Conservation (phyloP, 2,888 invertebrate species). For the Drosophila borborema region DNA sequence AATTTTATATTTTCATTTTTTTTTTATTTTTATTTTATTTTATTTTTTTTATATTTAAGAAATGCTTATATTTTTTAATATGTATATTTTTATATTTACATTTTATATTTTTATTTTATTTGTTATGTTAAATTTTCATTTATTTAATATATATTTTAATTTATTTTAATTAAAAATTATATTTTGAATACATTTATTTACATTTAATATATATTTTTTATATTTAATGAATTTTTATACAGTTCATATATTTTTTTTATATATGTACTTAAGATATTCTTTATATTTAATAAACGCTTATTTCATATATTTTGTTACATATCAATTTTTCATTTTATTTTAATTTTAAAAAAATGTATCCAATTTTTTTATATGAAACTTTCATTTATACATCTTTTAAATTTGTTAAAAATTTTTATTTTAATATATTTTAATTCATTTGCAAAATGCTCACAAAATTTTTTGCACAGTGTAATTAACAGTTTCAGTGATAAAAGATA, state of each 20-base stretch:
- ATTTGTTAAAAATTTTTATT: background rate
- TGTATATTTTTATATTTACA: no score
- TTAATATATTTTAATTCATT: background rate
- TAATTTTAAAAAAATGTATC: background rate
- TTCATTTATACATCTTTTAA: background rate
- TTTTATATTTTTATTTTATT: no score
- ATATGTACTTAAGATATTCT: background rate
- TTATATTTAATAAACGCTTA: background rate
- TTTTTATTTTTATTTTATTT: no score
- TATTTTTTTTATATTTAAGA: no score
- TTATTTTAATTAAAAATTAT: no score
- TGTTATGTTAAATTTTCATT: no score
- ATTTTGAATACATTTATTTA: no score
- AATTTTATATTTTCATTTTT: no score
- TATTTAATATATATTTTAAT: no score
- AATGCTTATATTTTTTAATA: no score
- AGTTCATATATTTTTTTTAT: background rate
- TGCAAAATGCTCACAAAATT: background rate
- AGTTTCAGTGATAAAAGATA: constrained; percentile 75
- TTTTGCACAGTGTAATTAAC: constrained; percentile 59
- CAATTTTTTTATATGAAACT: background rate
- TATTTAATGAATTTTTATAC: background rate
- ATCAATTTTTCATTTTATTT: no score
- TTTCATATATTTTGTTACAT: background rate
- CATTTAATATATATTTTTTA: background rate